Evolutionary conservation across 2,113 vertebrate genomes (phyloP).

Genomic region (Vicugna pacos): DNA sequence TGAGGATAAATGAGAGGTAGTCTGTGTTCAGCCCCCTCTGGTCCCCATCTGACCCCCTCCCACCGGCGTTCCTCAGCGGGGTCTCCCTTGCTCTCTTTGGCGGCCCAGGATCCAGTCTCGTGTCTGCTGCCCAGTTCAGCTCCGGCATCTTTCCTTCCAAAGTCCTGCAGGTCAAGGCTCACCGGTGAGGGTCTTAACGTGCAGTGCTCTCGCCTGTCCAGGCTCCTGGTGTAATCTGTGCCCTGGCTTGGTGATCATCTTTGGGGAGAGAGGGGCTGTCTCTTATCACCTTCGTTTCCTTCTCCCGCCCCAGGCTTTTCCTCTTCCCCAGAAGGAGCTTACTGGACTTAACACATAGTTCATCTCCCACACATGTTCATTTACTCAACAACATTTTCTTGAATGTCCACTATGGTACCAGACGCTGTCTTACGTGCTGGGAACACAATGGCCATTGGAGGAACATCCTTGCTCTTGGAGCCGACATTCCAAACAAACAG

Average conservation of each 20-base stretch:
- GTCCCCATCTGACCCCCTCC: too few species aligned
- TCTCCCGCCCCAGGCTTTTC: neutral
- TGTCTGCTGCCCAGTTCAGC: neutral
- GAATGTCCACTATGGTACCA: neutral
- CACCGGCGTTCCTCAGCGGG: fast-evolving
- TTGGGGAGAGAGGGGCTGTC: neutral
- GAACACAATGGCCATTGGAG: neutral
- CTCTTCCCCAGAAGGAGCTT: neutral
- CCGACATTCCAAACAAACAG: neutral
- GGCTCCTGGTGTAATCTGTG: too few species aligned
- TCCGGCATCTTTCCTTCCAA: neutral
- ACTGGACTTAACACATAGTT: neutral
- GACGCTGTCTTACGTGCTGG: neutral
- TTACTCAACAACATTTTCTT: neutral
- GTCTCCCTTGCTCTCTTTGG: neutral
- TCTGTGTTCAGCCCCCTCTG: neutral
- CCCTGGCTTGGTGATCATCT: neutral
- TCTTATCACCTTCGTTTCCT: neutral
- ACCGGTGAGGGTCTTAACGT: fast-evolving
- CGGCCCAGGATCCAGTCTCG: fast-evolving
- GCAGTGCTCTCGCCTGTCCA: neutral
- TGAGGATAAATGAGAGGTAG: neutral
- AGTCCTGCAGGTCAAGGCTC: neutral
- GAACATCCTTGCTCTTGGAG: neutral
- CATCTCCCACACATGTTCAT: neutral